Evolutionary conservation across 2,888 invertebrate species (phyloP).

Genomic region (Megamerina dolium): DNA sequence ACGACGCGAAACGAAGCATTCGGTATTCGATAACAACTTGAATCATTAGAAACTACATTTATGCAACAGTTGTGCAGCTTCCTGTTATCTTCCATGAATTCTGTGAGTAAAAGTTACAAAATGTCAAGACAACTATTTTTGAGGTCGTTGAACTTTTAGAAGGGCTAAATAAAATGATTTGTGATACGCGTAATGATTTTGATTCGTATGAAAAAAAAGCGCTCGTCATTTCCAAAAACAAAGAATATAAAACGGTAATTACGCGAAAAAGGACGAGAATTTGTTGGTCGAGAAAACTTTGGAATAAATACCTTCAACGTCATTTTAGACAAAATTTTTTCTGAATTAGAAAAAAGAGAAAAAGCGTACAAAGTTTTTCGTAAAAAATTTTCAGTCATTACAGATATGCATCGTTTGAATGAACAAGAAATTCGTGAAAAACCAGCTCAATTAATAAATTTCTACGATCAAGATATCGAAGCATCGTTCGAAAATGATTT

Average conservation of each 20-base stretch:
- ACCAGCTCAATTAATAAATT: constrained; percentile 3
- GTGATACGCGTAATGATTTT: constrained; percentile 2
- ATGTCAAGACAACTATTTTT: no score
- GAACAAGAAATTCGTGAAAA: constrained; percentile 1
- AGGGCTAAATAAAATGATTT: neutral
- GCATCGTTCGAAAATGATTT: constrained; percentile 1
- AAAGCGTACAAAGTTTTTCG: no score
- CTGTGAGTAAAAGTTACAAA: constrained; percentile 1
- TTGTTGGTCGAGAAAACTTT: constrained; percentile 6
- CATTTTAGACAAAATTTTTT: constrained; percentile 3
- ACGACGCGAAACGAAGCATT: neutral
- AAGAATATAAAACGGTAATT: constrained; percentile 1
- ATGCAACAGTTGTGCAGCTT: constrained; percentile 1
- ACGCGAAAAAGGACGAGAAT: constrained; percentile 5
- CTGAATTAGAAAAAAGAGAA: constrained; percentile 4
- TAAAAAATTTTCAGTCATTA: constrained; percentile 4
- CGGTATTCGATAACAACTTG: constrained; percentile 1
- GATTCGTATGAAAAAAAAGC: constrained; percentile 2
- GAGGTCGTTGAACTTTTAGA: no score
- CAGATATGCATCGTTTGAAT: constrained; percentile 3
- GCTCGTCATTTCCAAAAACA: constrained; percentile 1
- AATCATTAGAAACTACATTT: neutral
- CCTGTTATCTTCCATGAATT: neutral
- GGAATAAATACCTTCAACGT: constrained; percentile 8
- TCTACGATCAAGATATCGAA: constrained; percentile 4